Evolutionary conservation across 2,113 vertebrate genomes (phyloP), one percentile per base, ranked within the genome.

Genomic region (Paradoxurus hermaphroditus): DNA sequence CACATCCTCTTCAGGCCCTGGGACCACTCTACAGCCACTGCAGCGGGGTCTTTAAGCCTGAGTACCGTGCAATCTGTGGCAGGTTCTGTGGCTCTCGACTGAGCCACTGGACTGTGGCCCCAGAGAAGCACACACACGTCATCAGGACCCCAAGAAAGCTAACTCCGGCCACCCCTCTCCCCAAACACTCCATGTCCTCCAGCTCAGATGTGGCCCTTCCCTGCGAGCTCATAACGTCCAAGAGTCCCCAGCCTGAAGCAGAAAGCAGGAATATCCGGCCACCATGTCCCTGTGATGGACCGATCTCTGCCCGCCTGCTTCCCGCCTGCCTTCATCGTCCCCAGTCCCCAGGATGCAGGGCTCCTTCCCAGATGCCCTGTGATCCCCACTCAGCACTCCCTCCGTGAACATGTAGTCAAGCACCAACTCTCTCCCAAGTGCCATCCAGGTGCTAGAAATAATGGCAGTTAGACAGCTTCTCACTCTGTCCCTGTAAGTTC

Each of bases 381-480:
- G 53, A 7, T 14, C 34, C 0, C 49, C 5, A 0, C 0, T 27
- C 36, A 13, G 29, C 2, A 1, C 11, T 62, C 39, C 14, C 7
- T 3, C 23, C 44, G 1, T 11, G 2, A 34, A 49, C 2, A 1
- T 4, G 27, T 29, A 7, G 49, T 10, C 13, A 1, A 29, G 41
- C 39, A 29, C 68, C 39, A 5, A 0, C 59, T 49, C 0, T 3
- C 11, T 39, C 21, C 34, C 23, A 16, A n/a, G n/a, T 21, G 34
- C 34, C 15, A 0, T 39, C 49, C 21, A 5, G 34, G 53, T 3
- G 16, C 53, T 59, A 18, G n/a, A 39, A 56, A 13, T 8, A 14
- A 31, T 1, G 36, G 9, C 77, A 21, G 39, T 34, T 4, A 59
- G n/a, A 27, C 34, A 5, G 3, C 0, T 2, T 8, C 34, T 56